Evolutionary conservation across 2,888 invertebrate genomes (phyloP).

Genomic region (Ichneumoninae sp.): DNA sequence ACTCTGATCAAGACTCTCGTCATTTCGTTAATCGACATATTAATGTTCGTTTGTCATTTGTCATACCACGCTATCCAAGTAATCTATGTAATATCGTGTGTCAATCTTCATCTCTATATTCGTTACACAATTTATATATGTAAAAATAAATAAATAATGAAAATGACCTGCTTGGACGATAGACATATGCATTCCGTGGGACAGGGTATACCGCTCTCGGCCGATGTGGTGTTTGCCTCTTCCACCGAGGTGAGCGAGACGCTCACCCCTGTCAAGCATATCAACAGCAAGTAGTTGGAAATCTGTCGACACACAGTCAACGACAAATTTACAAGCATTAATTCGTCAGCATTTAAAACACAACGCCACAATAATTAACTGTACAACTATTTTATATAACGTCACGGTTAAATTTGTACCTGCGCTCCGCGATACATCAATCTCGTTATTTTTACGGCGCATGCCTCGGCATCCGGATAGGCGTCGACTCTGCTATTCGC

Average conservation of each 20-base stretch:
- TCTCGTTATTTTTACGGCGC: constrained; percentile 82
- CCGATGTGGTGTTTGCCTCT: constrained; percentile 75
- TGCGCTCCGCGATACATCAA: constrained; percentile 84
- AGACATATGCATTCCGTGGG: constrained; percentile 94
- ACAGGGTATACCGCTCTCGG: constrained; percentile 86
- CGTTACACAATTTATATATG: background rate
- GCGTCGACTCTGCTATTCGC: constrained; percentile 71
- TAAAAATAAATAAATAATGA: too few relatives aligned
- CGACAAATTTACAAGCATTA: background rate
- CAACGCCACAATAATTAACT: background rate
- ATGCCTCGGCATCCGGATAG: constrained; percentile 82
- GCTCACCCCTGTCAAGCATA: constrained; percentile 78
- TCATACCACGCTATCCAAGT: too few relatives aligned
- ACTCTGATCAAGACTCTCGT: too few relatives aligned
- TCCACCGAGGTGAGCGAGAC: constrained; percentile 73
- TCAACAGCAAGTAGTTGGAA: constrained; percentile 69
- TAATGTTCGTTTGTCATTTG: background rate
- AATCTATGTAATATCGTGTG: background rate
- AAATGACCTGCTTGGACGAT: constrained; percentile 92
- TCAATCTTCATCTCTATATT: too few relatives aligned
- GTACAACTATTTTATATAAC: constrained; percentile 69
- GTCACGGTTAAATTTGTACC: constrained; percentile 74
- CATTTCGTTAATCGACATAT: background rate
- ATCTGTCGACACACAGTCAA: constrained; percentile 51
- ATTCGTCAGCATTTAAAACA: too few relatives aligned